A percentile compares a stretch with the other conserved stretches of the same genome.
These are phyloP conservation scores for Sebastes schlegelii DNA, from an alignment of 2,113 vertebrate species.

Conservation along the genomic window DNA sequence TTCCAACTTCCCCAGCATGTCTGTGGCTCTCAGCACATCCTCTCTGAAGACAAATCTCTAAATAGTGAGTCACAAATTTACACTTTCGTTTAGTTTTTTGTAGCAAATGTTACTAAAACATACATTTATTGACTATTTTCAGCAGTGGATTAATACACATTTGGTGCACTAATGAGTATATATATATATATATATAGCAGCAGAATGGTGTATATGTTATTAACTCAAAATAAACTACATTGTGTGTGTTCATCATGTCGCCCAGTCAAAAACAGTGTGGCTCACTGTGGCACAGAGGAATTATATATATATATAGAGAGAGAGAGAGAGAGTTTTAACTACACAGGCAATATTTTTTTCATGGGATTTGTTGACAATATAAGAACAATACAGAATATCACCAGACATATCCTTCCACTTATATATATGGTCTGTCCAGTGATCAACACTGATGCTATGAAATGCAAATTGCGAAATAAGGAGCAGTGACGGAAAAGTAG, in stretches of 20 bases:
- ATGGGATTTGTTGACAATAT: not conserved
- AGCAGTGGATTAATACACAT: no score
- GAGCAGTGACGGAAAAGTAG: constrained; percentile 21
- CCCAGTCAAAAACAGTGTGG: not conserved
- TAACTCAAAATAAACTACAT: not conserved
- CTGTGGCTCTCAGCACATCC: not conserved
- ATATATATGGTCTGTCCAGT: not conserved
- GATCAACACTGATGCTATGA: not conserved
- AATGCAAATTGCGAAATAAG: not conserved
- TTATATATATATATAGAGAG: no score
- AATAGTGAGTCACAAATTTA: not conserved
- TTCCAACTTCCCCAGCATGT: not conserved
- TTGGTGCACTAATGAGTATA: no score
- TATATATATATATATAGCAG: no score
- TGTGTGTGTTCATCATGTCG: not conserved
- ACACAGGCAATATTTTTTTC: not conserved
- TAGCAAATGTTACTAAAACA: no score
- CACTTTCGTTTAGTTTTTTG: not conserved
- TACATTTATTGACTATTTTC: no score
- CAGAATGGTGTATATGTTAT: no score
- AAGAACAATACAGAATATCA: constrained; percentile 6
- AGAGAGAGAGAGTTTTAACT: no score
- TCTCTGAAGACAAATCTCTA: not conserved
- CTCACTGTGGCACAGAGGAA: not conserved
- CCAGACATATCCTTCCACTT: not conserved